Evolutionary conservation across 2,113 vertebrate genomes (phyloP), one percentile per base, ranked within the genome.

Genomic region (Bombycilla garrulus): DNA sequence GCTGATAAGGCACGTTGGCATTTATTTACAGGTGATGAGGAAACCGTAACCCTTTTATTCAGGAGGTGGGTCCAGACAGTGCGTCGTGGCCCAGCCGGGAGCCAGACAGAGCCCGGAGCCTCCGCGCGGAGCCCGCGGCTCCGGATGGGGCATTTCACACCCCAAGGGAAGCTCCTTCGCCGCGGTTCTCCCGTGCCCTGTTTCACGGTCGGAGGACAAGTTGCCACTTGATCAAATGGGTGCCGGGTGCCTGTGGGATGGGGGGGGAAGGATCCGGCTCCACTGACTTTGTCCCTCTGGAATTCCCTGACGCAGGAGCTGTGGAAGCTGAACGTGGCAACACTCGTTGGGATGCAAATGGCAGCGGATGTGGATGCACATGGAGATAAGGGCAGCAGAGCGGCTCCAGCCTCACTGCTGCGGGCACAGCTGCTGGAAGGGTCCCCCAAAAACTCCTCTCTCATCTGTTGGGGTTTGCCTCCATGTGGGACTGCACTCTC

Each of bases 261-360:
- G 71, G 33, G 76, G 83, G 50, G 28, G 23, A 71, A 94, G 64
- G 86, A 92, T 92, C 79, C 23, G 6, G 50, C 93, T 85, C 7
- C 79, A 58, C 93, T 96, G 95, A 95, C 95, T 94, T 95, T 93
- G 90, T 85, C 90, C 92, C 53, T 96, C 84, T 94, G 95, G 95
- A 96, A 94, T 95, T 96, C 93, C 96, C 85, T 93, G 90, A 94
- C 92, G 86, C 90, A 95, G 93, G 93, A 95, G 9, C 67, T 70
- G 93, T 9, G 33, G 84, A 29, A 84, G 61, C 65, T 9, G 48
- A 79, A 69, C 79, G 10, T 86, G 94, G 91, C 89, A 65, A 44
- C 71, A 9, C 79, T 90, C 33, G 28, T 44, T 18, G 28, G 77
- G 92, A 77, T 70, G 81, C 78, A 60, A 60, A 72, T 17, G 86